Evolutionary conservation across 2,113 vertebrate species (phyloP).

Genomic region (Microcebus lehilahytsara): DNA sequence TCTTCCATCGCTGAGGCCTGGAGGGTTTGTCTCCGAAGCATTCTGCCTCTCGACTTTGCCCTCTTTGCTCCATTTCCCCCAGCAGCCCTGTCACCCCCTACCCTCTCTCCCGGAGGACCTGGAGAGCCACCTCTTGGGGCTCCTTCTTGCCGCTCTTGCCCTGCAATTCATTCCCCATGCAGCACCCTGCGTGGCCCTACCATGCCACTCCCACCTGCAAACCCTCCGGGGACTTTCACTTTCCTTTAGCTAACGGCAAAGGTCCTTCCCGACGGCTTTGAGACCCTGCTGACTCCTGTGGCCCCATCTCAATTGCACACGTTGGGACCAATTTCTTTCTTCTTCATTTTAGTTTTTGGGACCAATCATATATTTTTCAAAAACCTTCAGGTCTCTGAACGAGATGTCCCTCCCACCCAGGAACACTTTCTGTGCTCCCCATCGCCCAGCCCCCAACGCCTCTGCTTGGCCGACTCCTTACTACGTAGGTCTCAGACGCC

Average conservation of each 20-base stretch:
- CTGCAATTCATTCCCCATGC: background rate
- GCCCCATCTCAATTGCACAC: background rate
- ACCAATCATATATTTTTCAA: background rate
- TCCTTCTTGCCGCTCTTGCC: background rate
- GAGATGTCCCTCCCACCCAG: background rate
- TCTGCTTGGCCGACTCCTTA: background rate
- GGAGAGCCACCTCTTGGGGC: fast-evolving
- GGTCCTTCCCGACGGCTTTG: background rate
- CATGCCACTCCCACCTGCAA: background rate
- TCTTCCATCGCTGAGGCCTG: background rate
- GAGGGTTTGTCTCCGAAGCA: background rate
- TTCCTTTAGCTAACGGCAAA: background rate
- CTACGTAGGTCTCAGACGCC: background rate
- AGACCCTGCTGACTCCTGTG: background rate
- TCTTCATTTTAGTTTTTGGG: background rate
- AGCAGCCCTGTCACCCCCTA: background rate
- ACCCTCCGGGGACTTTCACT: background rate
- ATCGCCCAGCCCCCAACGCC: background rate
- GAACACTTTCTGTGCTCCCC: background rate
- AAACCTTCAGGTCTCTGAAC: background rate
- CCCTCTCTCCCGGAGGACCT: background rate
- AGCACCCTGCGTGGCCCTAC: background rate
- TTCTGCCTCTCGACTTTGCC: background rate
- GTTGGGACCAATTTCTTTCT: background rate
- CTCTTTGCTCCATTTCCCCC: fast-evolving